phyloP scores from a whole-genome alignment of 2,888 invertebrate species.

The Agapostemon virescens region DNA sequence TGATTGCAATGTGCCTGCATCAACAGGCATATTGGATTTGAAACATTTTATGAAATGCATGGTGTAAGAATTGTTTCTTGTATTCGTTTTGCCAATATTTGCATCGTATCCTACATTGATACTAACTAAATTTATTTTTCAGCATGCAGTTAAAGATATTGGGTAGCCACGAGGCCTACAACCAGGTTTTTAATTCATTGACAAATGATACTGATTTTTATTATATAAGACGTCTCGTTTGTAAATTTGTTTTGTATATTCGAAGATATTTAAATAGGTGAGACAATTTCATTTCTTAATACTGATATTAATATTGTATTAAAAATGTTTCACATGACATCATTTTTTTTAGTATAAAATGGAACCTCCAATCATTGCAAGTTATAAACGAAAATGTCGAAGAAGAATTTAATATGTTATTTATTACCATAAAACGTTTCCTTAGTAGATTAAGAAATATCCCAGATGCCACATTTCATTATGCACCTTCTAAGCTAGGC shows the following conservation, averaged over 20 bases:
- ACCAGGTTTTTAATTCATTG: constrained; percentile 29
- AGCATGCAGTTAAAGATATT: constrained; percentile 73
- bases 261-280: constrained; percentile 72
- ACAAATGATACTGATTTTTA: constrained; percentile 66
- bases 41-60: constrained; percentile 72
- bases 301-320: neutral
- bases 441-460: constrained; percentile 72
- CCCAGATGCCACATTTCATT: constrained; percentile 79
- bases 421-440: constrained; percentile 70
- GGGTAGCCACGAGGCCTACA: constrained; percentile 64
- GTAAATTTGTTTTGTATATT: constrained; percentile 70
- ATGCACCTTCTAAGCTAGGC: constrained; percentile 78
- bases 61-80: constrained; percentile 66
- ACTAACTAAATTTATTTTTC: constrained; percentile 4
- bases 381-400: constrained; percentile 65
- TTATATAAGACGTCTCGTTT: constrained; percentile 66
- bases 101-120: constrained; percentile 1
- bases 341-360: constrained; percentile 64
- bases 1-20: constrained; percentile 64
- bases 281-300: constrained; percentile 11
- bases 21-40: constrained; percentile 70
- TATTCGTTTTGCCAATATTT: constrained; percentile 1
- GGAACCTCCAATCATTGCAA: constrained; percentile 65
- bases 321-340: neutral
- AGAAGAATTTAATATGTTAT: constrained; percentile 70